Base-by-base conservation (phyloP, 2,888 invertebrate species). In the Leptinotarsa tumamoca region DNA sequence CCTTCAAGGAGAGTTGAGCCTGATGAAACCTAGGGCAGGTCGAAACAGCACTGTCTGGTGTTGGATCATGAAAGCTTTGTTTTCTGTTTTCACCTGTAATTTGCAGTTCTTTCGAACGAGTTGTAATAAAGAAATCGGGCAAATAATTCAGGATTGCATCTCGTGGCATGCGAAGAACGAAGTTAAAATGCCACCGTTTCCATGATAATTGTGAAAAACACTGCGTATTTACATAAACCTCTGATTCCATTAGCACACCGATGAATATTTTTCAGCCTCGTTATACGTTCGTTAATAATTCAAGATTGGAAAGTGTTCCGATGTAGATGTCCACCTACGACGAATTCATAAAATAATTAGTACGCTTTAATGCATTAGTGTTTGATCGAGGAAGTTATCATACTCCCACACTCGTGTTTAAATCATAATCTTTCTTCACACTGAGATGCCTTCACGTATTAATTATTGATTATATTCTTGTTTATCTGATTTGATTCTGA, bases 281-380 rank as follows among this genome's bases (percentile, higher is more conserved):
- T 70, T 50, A 43, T 18, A 43, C 14, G 58, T 71, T n/a, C 18
- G 56, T 74, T 71, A 78, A 74, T 74, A 78, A 75, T 58, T 79
- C 75, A 69, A 73, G 75, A 74, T 78, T 79, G 78, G 79, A 80
- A 79, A 79, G 78, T 77, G 72, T 78, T 75, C 75, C 58, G 71
- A 71, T 76, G 67, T 68, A 77, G 71, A 73, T 74, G 78, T 78
- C 79, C 80, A 77, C 80, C 79, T 71, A 80, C 78, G 75, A 67
- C 52, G 61, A 68, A 67, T 74, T 77, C 75, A 77, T 75, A 68
- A 74, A 70, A 74, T 79, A 79, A 79, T 79, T 79, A 77, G 72
- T 73, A 74, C 75, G 71, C 69, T 79, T 77, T 73, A 77, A 77
- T 74, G 75, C 75, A 71, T 74, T 78, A 75, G 56, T 72, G 73